Conservation (phyloP, 2,113 vertebrate species). For the Rhipidura dahli region DNA sequence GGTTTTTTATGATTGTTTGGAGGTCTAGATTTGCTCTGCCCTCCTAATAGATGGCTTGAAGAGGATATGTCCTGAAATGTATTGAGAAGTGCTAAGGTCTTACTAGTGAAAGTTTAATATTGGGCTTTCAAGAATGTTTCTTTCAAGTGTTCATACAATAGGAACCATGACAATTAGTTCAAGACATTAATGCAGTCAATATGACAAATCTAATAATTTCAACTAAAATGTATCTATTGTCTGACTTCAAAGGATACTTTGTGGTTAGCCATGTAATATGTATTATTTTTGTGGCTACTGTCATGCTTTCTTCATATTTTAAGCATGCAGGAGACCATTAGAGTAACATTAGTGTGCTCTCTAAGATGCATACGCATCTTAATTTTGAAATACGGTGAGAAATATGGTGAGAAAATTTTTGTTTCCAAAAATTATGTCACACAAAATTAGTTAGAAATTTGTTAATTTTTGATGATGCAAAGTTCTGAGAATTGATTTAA, state of each 20-base stretch:
- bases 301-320: not conserved
- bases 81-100: not conserved
- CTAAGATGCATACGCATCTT: not conserved
- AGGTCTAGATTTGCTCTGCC: not conserved
- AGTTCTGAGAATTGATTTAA: not conserved
- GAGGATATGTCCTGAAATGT: not conserved
- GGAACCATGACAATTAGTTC: not conserved
- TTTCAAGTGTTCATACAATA: not conserved
- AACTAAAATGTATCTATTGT: not conserved
- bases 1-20: not conserved
- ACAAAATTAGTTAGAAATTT: not conserved
- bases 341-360: not conserved
- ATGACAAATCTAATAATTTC: not conserved
- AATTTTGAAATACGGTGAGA: not conserved
- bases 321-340: not conserved
- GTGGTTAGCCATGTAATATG: not conserved
- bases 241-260: not conserved
- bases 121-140: not conserved
- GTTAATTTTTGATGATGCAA: not conserved
- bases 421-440: not conserved
- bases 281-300: not conserved
- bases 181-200: not conserved
- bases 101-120: not conserved
- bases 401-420: not conserved
- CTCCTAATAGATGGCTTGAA: not conserved